Percentiles rank a stretch among this genome's conserved stretches.
These are phyloP conservation scores for Apocrypta bakeri DNA, from an alignment of 1,140 invertebrate species.

Conservation along the genomic window DNA sequence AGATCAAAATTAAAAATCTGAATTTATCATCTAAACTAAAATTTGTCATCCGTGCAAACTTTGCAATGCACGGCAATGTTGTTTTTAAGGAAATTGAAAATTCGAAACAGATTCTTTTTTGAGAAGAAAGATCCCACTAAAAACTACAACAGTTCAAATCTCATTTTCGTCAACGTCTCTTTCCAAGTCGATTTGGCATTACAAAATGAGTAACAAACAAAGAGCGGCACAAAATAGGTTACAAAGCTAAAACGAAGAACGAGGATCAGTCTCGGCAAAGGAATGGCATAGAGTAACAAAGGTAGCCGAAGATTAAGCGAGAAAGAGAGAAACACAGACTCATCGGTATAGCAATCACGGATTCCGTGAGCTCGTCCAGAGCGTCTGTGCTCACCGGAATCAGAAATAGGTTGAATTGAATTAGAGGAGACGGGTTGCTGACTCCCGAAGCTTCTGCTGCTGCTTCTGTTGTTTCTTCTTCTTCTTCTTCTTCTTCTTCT, in stretches of 20 bases:
- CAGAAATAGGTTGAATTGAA: constrained; percentile 43
- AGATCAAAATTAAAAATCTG: too few relatives aligned
- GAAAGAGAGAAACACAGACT: not conserved
- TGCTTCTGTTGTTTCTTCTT: too few relatives aligned
- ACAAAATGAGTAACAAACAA: not conserved
- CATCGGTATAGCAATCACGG: not conserved
- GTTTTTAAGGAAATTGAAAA: too few relatives aligned
- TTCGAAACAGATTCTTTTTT: too few relatives aligned
- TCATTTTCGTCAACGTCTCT: not conserved
- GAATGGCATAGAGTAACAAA: not conserved
- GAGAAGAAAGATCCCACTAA: not conserved
- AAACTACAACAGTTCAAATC: not conserved
- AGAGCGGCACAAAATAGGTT: not conserved
- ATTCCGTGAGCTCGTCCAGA: constrained; percentile 20
- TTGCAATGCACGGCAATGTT: too few relatives aligned
- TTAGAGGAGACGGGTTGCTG: constrained; percentile 11
- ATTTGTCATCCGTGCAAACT: too few relatives aligned
- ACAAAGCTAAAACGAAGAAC: not conserved
- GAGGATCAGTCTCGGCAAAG: not conserved
- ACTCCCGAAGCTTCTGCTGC: not conserved
- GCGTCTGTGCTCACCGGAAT: constrained; percentile 25
- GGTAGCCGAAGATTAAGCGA: not conserved
- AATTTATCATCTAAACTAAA: too few relatives aligned
- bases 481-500: too few relatives aligned
- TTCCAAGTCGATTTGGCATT: not conserved